phyloP scores from a whole-genome alignment of 2,113 vertebrate species.

The Psittacus erithacus region DNA sequence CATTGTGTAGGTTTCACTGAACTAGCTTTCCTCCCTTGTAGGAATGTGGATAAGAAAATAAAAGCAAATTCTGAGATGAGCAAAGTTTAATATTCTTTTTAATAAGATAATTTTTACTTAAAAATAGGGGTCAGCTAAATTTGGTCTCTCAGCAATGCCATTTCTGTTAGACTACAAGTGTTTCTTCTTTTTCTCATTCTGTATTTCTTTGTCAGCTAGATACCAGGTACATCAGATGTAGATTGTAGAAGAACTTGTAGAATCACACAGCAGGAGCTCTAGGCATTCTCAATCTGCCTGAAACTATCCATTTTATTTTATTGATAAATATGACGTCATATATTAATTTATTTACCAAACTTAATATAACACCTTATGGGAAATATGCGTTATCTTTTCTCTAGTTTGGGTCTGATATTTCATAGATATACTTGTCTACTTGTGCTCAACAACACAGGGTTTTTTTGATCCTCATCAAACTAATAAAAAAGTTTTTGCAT shows the following conservation, averaged over 20 bases:
- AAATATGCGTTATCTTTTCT: neutral
- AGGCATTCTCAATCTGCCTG: neutral
- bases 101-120: neutral
- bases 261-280: neutral
- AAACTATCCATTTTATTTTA: neutral
- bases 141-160: neutral
- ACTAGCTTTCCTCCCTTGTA: neutral
- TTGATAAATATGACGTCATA: neutral
- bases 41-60: neutral
- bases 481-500: neutral
- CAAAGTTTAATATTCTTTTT: neutral
- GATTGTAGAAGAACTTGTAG: neutral
- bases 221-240: neutral
- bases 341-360: neutral
- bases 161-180: neutral
- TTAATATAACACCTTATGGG: neutral
- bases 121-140: neutral
- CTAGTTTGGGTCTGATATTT: neutral
- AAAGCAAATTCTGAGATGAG: neutral
- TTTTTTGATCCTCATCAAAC: neutral
- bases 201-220: neutral
- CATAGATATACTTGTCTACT: neutral
- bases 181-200: neutral
- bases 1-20: neutral
- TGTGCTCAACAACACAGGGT: neutral